Percentiles rank a stretch among this genome's conserved stretches.
phyloP scores from a whole-genome alignment of 2,888 invertebrate genomes.

The Ischnus inquisitorius region DNA sequence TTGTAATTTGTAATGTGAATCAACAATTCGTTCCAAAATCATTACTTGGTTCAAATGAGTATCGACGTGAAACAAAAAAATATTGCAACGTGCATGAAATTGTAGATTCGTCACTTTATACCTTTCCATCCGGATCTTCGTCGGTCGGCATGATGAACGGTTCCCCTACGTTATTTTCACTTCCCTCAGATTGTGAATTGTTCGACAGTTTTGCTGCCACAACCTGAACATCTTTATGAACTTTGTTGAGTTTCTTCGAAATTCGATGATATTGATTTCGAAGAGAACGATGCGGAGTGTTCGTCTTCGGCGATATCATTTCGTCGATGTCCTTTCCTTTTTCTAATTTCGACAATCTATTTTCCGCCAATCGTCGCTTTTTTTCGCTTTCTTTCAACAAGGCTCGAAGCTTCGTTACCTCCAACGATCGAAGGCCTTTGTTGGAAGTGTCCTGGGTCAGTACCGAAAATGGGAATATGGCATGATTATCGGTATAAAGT shows the following conservation, averaged over 20 bases:
- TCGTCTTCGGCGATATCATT: not conserved
- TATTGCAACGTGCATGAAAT: not conserved
- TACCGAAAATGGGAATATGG: too few relatives aligned
- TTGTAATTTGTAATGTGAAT: not conserved
- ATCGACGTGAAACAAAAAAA: too few relatives aligned
- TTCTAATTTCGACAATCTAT: not conserved
- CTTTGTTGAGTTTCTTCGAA: too few relatives aligned
- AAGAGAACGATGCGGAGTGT: too few relatives aligned
- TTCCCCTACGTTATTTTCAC: not conserved
- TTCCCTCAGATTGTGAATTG: not conserved
- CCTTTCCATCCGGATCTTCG: not conserved
- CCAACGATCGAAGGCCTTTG: not conserved
- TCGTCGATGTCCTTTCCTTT: not conserved
- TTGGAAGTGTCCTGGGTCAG: not conserved
- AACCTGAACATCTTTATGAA: too few relatives aligned
- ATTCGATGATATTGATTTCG: too few relatives aligned
- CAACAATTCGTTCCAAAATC: not conserved
- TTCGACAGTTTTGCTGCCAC: too few relatives aligned
- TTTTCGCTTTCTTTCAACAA: not conserved
- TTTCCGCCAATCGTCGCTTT: not conserved
- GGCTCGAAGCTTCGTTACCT: not conserved
- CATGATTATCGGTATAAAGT: too few relatives aligned
- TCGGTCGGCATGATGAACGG: not conserved
- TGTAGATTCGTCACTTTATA: not conserved
- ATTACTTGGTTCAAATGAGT: not conserved